Evolutionary conservation across 2,888 invertebrate genomes (phyloP).

Genomic region (Ctenicera cuprea): DNA sequence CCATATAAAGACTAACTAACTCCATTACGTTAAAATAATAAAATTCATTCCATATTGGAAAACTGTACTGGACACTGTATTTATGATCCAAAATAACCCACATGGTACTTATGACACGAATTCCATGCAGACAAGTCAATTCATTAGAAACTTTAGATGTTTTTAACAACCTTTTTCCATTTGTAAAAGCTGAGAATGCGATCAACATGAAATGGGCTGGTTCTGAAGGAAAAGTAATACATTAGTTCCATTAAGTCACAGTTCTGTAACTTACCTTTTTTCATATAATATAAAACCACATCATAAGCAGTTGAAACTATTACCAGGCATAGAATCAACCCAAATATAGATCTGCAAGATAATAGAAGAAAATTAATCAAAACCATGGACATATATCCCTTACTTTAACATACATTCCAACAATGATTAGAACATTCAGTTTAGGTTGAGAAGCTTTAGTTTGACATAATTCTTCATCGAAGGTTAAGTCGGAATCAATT

Average conservation of each 20-base stretch:
- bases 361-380: conserved; percentile 13
- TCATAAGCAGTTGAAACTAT: conserved; percentile 51
- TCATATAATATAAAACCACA: conserved; percentile 12
- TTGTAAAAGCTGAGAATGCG: conserved; percentile 53
- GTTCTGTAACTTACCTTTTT: conserved; percentile 25
- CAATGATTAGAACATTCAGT: background rate
- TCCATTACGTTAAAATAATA: conserved; percentile 7
- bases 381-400: too few relatives aligned
- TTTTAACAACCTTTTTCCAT: conserved; percentile 46
- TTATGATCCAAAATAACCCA: conserved; percentile 57
- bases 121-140: conserved; percentile 55
- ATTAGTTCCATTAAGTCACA: background rate
- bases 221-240: conserved; percentile 34
- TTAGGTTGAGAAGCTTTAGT: conserved; percentile 1
- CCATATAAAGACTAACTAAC: too few relatives aligned
- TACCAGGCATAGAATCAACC: conserved; percentile 37
- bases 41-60: conserved; percentile 9
- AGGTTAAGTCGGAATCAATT: background rate
- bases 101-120: conserved; percentile 55
- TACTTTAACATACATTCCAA: background rate
- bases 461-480: conserved; percentile 10
- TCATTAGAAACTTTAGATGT: conserved; percentile 41
- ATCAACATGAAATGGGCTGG: conserved; percentile 43
- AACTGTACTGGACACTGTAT: conserved; percentile 26
- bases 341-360: conserved; percentile 48